Percentiles rank a stretch among this genome's conserved stretches.
These are phyloP conservation scores for Elephas maximus DNA, from an alignment of 2,113 vertebrate species.

Conservation along the genomic window DNA sequence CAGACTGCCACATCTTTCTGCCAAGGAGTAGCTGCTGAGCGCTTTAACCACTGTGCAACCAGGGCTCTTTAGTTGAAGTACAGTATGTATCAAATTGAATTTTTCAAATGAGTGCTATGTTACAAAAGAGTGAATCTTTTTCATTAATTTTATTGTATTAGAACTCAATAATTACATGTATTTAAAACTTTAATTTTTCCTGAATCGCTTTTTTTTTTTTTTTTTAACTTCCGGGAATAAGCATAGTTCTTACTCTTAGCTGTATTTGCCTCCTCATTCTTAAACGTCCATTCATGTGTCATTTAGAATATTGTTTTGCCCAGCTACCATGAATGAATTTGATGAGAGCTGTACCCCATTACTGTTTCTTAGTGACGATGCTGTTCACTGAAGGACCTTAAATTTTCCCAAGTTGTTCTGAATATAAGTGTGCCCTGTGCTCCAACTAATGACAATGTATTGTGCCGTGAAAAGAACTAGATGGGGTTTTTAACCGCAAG, in stretches of 20 bases:
- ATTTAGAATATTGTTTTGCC: background rate
- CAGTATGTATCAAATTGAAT: background rate
- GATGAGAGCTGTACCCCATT: background rate
- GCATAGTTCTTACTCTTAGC: background rate
- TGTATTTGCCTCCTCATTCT: background rate
- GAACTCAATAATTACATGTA: background rate
- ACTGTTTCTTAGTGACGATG: fast-evolving
- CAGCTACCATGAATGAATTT: background rate
- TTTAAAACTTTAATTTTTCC: background rate
- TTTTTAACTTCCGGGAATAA: background rate
- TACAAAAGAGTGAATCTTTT: background rate
- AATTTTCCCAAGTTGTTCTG: background rate
- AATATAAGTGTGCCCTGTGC: background rate
- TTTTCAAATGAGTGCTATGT: background rate
- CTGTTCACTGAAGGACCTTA: background rate
- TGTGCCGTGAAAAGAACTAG: background rate
- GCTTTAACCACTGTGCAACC: too few relatives aligned
- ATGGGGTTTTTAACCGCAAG: background rate
- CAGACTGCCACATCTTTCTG: too few relatives aligned
- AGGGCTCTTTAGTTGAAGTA: background rate
- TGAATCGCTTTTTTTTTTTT: background rate
- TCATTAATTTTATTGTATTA: background rate
- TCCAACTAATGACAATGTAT: background rate
- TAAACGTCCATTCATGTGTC: background rate
- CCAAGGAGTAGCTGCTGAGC: too few relatives aligned